Conservation (phyloP, 2,888 invertebrate genomes). For the Drosophila sordidula region DNA sequence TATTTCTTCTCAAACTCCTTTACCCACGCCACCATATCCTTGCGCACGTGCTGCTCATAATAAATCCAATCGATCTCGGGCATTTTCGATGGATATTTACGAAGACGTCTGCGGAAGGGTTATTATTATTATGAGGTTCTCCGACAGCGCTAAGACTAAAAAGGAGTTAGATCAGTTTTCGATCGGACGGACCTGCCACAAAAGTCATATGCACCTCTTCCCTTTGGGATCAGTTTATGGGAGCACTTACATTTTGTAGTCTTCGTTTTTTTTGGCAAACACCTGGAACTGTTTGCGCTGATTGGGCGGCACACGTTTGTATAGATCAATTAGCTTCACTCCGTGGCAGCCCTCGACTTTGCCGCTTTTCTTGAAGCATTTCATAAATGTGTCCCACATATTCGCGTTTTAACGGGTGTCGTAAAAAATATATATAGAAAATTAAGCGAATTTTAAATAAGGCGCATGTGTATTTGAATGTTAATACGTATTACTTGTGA, state of each 20-base stretch:
- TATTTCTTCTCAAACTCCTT: constrained; percentile 94
- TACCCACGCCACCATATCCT: constrained; percentile 91
- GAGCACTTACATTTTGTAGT: constrained; percentile 65
- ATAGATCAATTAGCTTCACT: constrained; percentile 55
- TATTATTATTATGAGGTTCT: no score
- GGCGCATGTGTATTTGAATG: constrained; percentile 35
- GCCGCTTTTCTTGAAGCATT: constrained; percentile 44
- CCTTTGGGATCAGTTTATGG: background rate
- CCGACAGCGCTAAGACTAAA: no score
- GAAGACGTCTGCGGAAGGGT: constrained; percentile 58
- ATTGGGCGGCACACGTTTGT: constrained; percentile 71
- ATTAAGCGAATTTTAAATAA: constrained; percentile 7
- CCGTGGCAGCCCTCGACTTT: constrained; percentile 17
- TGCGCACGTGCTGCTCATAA: constrained; percentile 89
- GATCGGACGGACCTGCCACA: background rate
- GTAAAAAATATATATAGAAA: constrained; percentile 27
- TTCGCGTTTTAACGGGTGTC: constrained; percentile 3
- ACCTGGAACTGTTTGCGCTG: constrained; percentile 60
- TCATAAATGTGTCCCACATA: constrained; percentile 62
- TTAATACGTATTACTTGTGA: constrained; percentile 12
- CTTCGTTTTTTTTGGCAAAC: constrained; percentile 57
- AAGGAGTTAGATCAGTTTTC: no score
- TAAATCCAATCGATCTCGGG: constrained; percentile 93
- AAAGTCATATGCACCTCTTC: background rate
- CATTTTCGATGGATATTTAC: constrained; percentile 87